phyloP scores from a whole-genome alignment of 2,888 invertebrate species.

The Parnassius apollo region DNA sequence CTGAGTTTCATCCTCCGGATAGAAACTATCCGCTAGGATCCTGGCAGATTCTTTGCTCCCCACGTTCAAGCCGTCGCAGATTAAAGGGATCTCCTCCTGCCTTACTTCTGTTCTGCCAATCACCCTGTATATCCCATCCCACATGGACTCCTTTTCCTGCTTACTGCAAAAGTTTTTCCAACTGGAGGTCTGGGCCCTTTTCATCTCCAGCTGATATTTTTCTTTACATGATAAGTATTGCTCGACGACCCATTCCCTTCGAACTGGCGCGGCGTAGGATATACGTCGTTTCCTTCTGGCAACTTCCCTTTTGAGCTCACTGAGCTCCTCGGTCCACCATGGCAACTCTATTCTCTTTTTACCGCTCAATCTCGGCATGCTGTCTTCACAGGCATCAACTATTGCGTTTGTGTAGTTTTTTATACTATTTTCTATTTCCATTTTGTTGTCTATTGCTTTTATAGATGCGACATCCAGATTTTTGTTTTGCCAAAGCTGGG shows the following conservation, averaged over 20 bases:
- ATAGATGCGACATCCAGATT: no score
- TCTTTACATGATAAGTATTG: no score
- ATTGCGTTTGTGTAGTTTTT: not conserved
- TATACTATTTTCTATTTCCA: not conserved
- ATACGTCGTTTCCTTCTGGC: no score
- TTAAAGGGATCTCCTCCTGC: slow-evolving; percentile 17
- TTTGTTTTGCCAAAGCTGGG: not conserved
- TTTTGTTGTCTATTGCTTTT: not conserved
- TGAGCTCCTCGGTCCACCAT: slow-evolving; percentile 1
- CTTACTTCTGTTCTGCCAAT: slow-evolving; percentile 9
- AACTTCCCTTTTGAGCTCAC: no score
- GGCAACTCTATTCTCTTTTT: not conserved
- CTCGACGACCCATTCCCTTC: no score
- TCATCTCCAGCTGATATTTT: no score
- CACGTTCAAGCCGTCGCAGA: slow-evolving; percentile 8
- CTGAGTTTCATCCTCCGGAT: slow-evolving; percentile 6
- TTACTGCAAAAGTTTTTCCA: not conserved
- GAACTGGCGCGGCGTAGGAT: no score
- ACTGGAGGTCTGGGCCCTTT: no score
- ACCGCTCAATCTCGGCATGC: not conserved
- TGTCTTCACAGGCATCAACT: not conserved
- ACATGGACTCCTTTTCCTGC: slow-evolving; percentile 25
- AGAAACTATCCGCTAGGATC: slow-evolving; percentile 1
- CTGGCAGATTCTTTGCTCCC: not conserved
- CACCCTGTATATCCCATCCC: slow-evolving; percentile 10